Evolutionary conservation across 2,888 invertebrate species (phyloP), one percentile per base, ranked within the genome.

Genomic region (Xanthorhoe designata): DNA sequence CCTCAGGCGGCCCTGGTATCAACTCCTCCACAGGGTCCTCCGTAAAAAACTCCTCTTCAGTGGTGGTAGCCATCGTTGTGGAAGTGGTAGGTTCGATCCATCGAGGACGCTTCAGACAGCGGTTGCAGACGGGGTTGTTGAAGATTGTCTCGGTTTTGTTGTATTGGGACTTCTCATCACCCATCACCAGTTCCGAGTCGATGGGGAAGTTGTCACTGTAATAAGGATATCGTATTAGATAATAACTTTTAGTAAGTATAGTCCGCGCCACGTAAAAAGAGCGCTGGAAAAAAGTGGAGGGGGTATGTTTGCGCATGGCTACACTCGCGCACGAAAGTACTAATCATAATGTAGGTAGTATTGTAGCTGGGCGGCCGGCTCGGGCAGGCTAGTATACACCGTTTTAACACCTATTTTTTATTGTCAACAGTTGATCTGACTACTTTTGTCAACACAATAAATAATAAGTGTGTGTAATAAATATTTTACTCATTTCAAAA

Each of bases 111-210:
- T 67, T 68, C 1, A 84, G 71, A 53, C 90, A 91, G 0, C 78
- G 79, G 1, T 68, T 71, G 68, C 91, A 91, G 1, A 76, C 68
- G 0, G 77, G 73, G 1, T 68, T 65, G 9, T 72, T 71, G 6
- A 86, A 68, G 0, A 68, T 72, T 0, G 76, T 71, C 19, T 88
- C 86, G 0, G 74, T 70, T 1, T 62, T 72, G 65, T 85, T 77
- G 73, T 75, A 86, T 10, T 81, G 66, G 0, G 89, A 81, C 24
- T 84, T 91, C 0, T 95, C 95, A 78, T 97, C 97, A 0, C 97
- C 97, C 71, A 97, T 90, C 77, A 97, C 95, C 38, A 97, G 89
- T 79, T 96, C 96, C 0, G 95, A 91, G 47, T 95, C 94, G 4
- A 95, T 88, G 3, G 95, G 91, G 76, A 88, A 93, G 18, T 80